Conservation (phyloP, 1,140 invertebrate species). For the Hyphantria cunea region DNA sequence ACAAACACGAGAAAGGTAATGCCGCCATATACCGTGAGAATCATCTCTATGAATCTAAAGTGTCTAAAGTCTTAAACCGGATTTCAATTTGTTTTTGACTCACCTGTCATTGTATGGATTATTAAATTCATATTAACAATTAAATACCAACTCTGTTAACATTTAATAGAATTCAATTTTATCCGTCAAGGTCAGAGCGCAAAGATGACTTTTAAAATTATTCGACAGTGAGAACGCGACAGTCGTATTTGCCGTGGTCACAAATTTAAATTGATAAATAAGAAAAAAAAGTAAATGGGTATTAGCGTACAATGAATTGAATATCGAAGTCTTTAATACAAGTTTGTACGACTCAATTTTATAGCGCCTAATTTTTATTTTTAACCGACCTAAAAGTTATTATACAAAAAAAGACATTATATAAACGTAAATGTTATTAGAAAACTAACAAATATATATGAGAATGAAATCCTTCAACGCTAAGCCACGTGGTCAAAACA, state of each 20-base stretch:
- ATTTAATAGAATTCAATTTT: not conserved
- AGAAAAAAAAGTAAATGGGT: too few species aligned
- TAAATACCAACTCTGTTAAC: not conserved
- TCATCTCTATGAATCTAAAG: slow-evolving; percentile 16
- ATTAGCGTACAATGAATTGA: too few species aligned
- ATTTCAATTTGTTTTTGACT: slow-evolving; percentile 13
- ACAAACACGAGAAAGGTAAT: slow-evolving; percentile 5
- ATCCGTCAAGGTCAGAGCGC: not conserved
- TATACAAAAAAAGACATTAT: too few species aligned
- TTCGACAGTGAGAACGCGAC: not conserved
- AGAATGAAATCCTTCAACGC: too few species aligned
- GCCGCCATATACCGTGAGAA: slow-evolving; percentile 5
- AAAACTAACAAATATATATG: too few species aligned
- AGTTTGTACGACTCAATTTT: too few species aligned
- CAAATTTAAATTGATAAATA: not conserved
- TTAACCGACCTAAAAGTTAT: too few species aligned
- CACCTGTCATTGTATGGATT: slow-evolving; percentile 16
- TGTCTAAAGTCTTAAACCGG: slow-evolving; percentile 14
- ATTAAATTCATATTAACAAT: not conserved
- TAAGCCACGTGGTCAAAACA: too few species aligned
- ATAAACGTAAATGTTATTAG: too few species aligned
- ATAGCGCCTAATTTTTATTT: too few species aligned
- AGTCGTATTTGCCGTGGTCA: slow-evolving; percentile 6
- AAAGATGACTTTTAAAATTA: slow-evolving; percentile 13
- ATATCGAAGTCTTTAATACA: too few species aligned